phyloP scores from a whole-genome alignment of 2,797 vertebrate genomes.

The Gadopsis marmoratus region DNA sequence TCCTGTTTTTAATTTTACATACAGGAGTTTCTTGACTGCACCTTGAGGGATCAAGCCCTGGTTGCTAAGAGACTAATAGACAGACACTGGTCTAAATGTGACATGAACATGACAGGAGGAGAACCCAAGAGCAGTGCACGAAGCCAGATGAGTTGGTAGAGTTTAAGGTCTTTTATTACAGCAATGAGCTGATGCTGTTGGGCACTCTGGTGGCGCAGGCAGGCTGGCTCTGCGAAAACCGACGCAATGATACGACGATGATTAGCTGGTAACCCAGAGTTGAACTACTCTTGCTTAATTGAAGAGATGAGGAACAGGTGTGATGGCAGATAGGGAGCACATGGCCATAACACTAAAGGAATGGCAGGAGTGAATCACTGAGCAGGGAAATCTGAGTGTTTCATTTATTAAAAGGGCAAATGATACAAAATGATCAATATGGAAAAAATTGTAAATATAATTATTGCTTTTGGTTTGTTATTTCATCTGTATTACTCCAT shows the following conservation, averaged over 20 bases:
- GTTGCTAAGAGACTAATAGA: conserved; percentile 78
- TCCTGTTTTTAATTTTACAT: conserved; percentile 74
- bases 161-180: too few relatives aligned
- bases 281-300: too few relatives aligned
- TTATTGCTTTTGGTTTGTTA: conserved; percentile 1
- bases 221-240: too few relatives aligned
- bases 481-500: neutral
- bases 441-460: conserved; percentile 10
- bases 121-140: too few relatives aligned
- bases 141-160: too few relatives aligned
- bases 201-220: too few relatives aligned
- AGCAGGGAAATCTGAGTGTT: conserved; percentile 27
- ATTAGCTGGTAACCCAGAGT: too few relatives aligned
- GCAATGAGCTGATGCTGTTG: too few relatives aligned
- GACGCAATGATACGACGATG: too few relatives aligned
- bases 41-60: conserved; percentile 56
- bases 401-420: conserved; percentile 19
- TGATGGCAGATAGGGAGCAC: too few relatives aligned
- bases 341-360: conserved; percentile 38
- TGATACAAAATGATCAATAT: neutral
- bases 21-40: conserved; percentile 60
- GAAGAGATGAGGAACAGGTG: too few relatives aligned
- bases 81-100: conserved; percentile 31
- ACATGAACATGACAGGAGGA: too few relatives aligned
- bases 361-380: conserved; percentile 70